Percentiles rank a stretch among this genome's conserved stretches.
phyloP scores from a whole-genome alignment of 2,888 invertebrate species.

The Argyresthia goedartella region DNA sequence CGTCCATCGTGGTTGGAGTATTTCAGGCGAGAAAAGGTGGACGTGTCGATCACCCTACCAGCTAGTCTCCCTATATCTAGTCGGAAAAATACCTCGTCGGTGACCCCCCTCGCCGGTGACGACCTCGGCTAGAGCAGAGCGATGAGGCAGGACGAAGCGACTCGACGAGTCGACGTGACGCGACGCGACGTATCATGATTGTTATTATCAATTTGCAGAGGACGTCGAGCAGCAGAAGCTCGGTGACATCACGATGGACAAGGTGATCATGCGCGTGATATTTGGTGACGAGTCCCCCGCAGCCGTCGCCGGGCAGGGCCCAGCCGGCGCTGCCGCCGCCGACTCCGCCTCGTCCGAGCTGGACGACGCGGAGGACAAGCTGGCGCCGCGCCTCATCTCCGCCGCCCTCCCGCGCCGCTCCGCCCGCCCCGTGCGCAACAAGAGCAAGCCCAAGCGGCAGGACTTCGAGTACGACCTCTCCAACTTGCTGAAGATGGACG shows the following conservation, averaged over 20 bases:
- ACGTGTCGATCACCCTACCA: no score
- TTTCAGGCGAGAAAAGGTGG: no score
- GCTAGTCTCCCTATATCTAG: no score
- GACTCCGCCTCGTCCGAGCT: slow-evolving; percentile 62
- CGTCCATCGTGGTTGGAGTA: no score
- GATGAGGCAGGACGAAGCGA: slow-evolving; percentile 35
- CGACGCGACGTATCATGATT: no score
- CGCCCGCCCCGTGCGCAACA: slow-evolving; percentile 76
- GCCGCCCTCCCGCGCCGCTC: slow-evolving; percentile 39
- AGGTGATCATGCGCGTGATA: slow-evolving; percentile 17
- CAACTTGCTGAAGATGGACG: slow-evolving; percentile 65
- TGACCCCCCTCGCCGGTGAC: slow-evolving; percentile 39
- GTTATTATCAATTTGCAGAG: no score
- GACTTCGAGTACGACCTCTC: slow-evolving; percentile 82
- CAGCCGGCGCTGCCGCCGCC: no score
- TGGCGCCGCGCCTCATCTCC: slow-evolving; percentile 23
- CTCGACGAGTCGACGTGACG: no score
- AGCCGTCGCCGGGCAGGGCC: slow-evolving; percentile 26
- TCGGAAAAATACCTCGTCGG: no score
- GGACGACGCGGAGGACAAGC: slow-evolving; percentile 47
- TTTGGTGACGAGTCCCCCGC: slow-evolving; percentile 26
- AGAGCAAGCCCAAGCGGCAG: slow-evolving; percentile 74
- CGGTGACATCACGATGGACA: slow-evolving; percentile 21
- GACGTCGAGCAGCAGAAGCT: slow-evolving; percentile 27
- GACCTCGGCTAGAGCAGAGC: slow-evolving; percentile 30